Base-by-base conservation (phyloP, 53 echinoderm and acorn worm species). In the Astropecten irregularis region DNA sequence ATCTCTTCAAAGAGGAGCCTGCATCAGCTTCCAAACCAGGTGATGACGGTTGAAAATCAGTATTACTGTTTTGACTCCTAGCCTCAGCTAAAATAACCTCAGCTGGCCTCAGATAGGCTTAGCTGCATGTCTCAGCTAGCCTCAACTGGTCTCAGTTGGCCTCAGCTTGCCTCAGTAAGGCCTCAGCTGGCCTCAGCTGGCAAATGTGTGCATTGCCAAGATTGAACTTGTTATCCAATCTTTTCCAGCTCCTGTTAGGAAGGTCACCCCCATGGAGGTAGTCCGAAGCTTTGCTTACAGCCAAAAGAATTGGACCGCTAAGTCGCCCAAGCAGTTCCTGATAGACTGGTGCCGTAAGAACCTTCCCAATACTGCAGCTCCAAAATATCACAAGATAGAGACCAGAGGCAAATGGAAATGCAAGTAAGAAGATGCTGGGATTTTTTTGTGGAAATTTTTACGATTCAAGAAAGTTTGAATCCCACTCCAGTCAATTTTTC, bases 271-370 rank as follows among this genome's bases (percentile, higher is more conserved):
- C n/a, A n/a, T n/a, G n/a, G n/a, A n/a, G n/a, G n/a, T n/a, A 19
- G 68, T 95, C 19, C 59, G 95, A 22, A 83, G 88, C 54, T 95
- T 95, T 48, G 76, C 90, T 38, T 95, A 95, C 87, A 95, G 92
- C 29, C 82, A 84, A 47, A 82, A 95, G 70, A 88, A 84, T 18
- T 95, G 95, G 95, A 95, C 95, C 4, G 95, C 90, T 35, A 95
- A 95, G 86, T 92, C 95, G 15, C 95, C 95, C 36, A 95, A 95
- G 59, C 95, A 95, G 71, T 95, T 95, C 57, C 39, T 95, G 83
- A 95, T 95, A 53, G 95, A 95, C 68, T 95, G 95, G 95, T 95
- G 95, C 66, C 88, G 95, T 14, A 95, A 90, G 53, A 90, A 95
- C 81, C 50, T 88, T 20, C 92, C 92, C 35, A 95, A 92, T 59